phyloP scores from a whole-genome alignment of 1,140 invertebrate genomes.

The Euwallacea fornicatus region DNA sequence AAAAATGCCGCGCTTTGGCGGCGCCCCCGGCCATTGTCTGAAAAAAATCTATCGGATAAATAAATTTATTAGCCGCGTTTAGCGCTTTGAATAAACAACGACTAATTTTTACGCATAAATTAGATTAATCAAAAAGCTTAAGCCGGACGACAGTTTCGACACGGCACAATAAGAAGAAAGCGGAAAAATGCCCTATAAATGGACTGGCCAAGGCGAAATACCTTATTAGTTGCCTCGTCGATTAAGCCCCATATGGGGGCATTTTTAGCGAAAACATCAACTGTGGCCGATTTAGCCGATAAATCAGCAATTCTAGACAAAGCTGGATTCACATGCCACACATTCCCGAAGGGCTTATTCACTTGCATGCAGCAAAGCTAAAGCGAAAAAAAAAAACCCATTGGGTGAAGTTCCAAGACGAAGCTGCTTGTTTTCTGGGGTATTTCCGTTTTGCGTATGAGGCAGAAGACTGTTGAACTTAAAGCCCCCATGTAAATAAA shows the following conservation, averaged over 20 bases:
- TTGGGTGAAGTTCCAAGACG: neutral
- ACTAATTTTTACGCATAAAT: neutral
- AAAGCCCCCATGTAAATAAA: slow-evolving; percentile 1
- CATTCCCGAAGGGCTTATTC: neutral
- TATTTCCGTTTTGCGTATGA: no score
- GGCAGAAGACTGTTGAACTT: no score
- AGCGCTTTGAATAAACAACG: slow-evolving; percentile 1
- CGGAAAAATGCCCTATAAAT: slow-evolving; percentile 14
- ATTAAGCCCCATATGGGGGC: neutral
- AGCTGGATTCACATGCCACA: neutral
- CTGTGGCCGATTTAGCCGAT: neutral
- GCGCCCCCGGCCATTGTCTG: slow-evolving; percentile 1
- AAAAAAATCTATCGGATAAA: slow-evolving; percentile 14
- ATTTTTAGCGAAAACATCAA: slow-evolving; percentile 2
- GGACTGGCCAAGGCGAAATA: slow-evolving; percentile 12
- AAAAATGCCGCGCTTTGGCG: slow-evolving; percentile 21
- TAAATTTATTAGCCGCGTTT: slow-evolving; percentile 14
- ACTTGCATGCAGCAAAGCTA: neutral
- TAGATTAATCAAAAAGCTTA: neutral
- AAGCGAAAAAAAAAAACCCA: neutral
- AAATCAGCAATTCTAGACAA: neutral
- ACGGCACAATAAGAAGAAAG: slow-evolving; percentile 18
- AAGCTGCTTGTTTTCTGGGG: no score
- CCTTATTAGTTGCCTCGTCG: slow-evolving; percentile 12
- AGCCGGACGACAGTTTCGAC: neutral